Percentiles rank a stretch among this genome's conserved stretches.
Conservation (phyloP, 2,113 vertebrate genomes). For the Numida meleagris region DNA sequence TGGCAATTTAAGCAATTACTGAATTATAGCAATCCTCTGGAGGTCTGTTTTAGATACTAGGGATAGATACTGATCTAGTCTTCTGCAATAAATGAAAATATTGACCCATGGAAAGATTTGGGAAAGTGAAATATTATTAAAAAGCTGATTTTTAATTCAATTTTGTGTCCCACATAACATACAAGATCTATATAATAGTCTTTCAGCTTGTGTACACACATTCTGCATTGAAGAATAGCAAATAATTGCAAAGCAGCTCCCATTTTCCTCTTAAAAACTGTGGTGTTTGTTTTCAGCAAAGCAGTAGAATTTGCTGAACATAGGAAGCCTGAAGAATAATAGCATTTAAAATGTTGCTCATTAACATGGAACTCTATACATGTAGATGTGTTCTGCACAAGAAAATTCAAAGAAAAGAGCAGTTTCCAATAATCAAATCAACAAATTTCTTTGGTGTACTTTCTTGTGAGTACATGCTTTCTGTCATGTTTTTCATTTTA, state of each 20-base stretch:
- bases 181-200: neutral
- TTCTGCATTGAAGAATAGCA: neutral
- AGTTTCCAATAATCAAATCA: neutral
- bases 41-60: neutral
- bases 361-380: neutral
- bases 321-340: neutral
- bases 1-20: neutral
- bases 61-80: neutral
- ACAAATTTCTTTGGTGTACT: accelerated
- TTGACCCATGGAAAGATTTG: neutral
- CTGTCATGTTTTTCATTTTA: neutral
- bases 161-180: neutral
- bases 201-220: neutral
- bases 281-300: neutral
- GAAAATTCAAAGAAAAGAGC: neutral
- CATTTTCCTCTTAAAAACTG: neutral
- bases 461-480: neutral
- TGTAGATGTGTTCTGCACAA: neutral
- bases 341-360: neutral
- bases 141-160: neutral
- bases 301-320: neutral
- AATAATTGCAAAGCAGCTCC: neutral
- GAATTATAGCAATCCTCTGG: neutral
- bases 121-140: neutral
- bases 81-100: neutral